Evolutionary conservation across 2,888 invertebrate species (phyloP).

Genomic region (Amphipoea oculea): DNA sequence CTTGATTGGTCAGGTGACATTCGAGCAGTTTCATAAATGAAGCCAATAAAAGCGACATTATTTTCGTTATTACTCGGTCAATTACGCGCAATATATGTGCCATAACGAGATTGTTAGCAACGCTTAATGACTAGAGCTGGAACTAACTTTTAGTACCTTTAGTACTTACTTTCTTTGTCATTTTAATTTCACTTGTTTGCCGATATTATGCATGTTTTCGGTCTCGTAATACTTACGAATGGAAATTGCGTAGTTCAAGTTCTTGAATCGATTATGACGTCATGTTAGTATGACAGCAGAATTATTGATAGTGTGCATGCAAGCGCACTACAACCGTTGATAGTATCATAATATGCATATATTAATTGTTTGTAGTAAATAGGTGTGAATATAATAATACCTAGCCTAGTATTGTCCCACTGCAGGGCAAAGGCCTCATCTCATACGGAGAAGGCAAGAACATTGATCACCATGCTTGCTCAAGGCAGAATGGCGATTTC

Average conservation of each 20-base stretch:
- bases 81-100: slow-evolving; percentile 40
- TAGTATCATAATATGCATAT: slow-evolving; percentile 6
- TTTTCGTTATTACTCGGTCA: slow-evolving; percentile 38
- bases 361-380: slow-evolving; percentile 4
- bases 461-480: neutral
- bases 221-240: slow-evolving; percentile 15
- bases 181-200: slow-evolving; percentile 50
- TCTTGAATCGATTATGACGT: slow-evolving; percentile 40
- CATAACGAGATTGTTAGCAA: slow-evolving; percentile 46
- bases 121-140: slow-evolving; percentile 39
- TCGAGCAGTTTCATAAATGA: slow-evolving; percentile 49
- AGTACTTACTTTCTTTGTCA: slow-evolving; percentile 35
- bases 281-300: slow-evolving; percentile 24
- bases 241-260: slow-evolving; percentile 30
- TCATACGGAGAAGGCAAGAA: neutral
- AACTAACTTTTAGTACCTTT: slow-evolving; percentile 27
- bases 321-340: slow-evolving; percentile 28
- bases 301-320: slow-evolving; percentile 32
- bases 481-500: neutral
- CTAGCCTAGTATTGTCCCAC: neutral
- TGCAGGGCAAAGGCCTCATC: neutral
- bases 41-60: slow-evolving; percentile 52
- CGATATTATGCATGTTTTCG: slow-evolving; percentile 19
- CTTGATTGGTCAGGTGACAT: slow-evolving; percentile 53
- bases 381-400: neutral